These are phyloP conservation scores for Eubasilissa splendida DNA, from an alignment of 2,888 invertebrate species.

Conservation along the genomic window DNA sequence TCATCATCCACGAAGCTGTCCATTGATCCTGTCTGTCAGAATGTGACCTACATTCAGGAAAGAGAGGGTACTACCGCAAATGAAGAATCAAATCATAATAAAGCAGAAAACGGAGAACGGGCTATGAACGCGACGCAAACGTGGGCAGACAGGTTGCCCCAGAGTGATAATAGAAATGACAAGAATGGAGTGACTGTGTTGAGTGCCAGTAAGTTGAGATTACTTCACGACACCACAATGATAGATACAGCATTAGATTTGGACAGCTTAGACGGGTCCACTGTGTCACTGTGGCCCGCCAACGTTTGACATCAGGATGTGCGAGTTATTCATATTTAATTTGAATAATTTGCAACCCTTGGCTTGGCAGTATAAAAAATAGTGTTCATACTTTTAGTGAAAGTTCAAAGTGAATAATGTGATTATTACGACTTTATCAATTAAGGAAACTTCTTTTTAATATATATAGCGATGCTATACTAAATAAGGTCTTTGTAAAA, in stretches of 20 bases:
- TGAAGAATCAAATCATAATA: constrained; percentile 39
- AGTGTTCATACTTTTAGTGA: background rate
- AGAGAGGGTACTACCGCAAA: constrained; percentile 31
- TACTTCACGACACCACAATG: constrained; percentile 91
- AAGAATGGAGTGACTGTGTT: constrained; percentile 68
- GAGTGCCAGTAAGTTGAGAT: constrained; percentile 82
- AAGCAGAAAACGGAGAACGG: constrained; percentile 62
- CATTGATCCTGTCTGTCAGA: constrained; percentile 46
- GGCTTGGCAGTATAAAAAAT: background rate
- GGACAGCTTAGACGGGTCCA: constrained; percentile 86
- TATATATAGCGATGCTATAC: background rate
- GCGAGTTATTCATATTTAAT: constrained; percentile 51
- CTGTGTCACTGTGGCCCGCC: constrained; percentile 55
- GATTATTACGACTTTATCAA: constrained; percentile 23
- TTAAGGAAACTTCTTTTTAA: background rate
- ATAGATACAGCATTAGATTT: constrained; percentile 91
- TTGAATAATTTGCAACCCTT: constrained; percentile 26
- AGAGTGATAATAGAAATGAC: constrained; percentile 60
- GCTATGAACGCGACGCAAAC: constrained; percentile 60
- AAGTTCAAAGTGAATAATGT: constrained; percentile 29
- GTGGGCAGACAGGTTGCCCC: constrained; percentile 56
- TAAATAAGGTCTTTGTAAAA: constrained; percentile 4
- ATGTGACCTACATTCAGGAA: constrained; percentile 53
- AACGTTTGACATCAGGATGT: constrained; percentile 54
- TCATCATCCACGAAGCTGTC: constrained; percentile 46